Conservation (phyloP, 2,888 invertebrate species). For the Pantelozetes paolii region DNA sequence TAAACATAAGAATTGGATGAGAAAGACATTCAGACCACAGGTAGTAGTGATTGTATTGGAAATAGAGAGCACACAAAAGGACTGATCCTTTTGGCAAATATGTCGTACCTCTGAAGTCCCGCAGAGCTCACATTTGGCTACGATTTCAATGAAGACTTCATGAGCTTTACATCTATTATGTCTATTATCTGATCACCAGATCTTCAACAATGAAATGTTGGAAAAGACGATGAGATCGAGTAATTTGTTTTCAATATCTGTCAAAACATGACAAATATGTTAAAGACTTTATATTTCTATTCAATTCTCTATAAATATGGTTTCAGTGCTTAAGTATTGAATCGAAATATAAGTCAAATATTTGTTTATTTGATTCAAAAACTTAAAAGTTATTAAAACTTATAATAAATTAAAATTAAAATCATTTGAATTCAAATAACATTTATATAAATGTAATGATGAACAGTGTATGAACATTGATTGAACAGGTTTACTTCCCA, state of each 20-base stretch:
- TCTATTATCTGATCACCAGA: constrained; percentile 2
- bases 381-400: too few relatives aligned
- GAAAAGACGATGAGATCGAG: background rate
- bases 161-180: background rate
- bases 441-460: too few relatives aligned
- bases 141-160: constrained; percentile 17
- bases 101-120: constrained; percentile 13
- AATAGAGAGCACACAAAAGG: constrained; percentile 18
- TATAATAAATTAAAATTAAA: too few relatives aligned
- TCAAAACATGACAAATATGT: background rate
- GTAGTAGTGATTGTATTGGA: background rate
- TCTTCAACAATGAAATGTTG: background rate
- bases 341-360: too few relatives aligned
- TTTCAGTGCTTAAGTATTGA: too few relatives aligned
- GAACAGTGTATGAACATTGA: too few relatives aligned
- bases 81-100: constrained; percentile 27
- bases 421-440: too few relatives aligned
- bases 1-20: background rate
- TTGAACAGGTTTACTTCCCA: too few relatives aligned
- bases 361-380: too few relatives aligned
- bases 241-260: constrained; percentile 15
- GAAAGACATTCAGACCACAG: constrained; percentile 12
- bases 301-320: too few relatives aligned
- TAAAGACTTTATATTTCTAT: background rate
- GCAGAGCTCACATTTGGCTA: constrained; percentile 6